Conservation (phyloP, 2,113 vertebrate species). For the Phocoena sinus region DNA sequence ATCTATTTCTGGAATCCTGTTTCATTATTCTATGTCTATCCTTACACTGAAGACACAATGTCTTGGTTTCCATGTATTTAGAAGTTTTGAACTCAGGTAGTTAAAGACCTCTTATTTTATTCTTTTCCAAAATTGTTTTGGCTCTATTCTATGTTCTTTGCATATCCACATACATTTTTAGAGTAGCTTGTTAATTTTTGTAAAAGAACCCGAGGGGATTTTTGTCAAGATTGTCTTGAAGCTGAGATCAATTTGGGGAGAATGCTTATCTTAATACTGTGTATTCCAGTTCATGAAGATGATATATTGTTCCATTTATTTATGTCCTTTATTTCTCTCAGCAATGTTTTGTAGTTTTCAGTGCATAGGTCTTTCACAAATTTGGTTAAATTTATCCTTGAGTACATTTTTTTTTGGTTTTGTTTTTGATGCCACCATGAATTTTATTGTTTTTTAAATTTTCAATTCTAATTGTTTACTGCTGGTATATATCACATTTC, state of each 20-base stretch:
- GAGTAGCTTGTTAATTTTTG: slow-evolving; percentile 32
- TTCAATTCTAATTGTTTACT: background rate
- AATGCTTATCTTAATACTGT: background rate
- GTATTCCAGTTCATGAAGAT: background rate
- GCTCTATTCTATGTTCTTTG: background rate
- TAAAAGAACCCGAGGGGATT: background rate
- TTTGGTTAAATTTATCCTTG: background rate
- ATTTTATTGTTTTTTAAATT: background rate
- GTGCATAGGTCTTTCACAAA: background rate
- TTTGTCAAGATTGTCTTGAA: background rate
- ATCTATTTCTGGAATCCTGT: background rate
- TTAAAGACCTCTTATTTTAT: background rate
- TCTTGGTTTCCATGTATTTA: background rate
- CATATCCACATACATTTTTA: background rate
- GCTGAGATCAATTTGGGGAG: background rate
- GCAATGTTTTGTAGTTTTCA: background rate
- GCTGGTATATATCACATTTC: background rate
- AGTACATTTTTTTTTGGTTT: background rate
- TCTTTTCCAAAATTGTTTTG: background rate
- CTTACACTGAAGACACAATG: background rate
- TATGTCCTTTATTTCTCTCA: background rate
- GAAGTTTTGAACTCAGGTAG: background rate
- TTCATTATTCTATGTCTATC: background rate
- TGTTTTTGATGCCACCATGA: background rate
- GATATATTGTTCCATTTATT: background rate